Percentiles rank a stretch among this genome's conserved stretches.
phyloP scores from a whole-genome alignment of 2,113 vertebrate species.

The Todiramphus chloris region DNA sequence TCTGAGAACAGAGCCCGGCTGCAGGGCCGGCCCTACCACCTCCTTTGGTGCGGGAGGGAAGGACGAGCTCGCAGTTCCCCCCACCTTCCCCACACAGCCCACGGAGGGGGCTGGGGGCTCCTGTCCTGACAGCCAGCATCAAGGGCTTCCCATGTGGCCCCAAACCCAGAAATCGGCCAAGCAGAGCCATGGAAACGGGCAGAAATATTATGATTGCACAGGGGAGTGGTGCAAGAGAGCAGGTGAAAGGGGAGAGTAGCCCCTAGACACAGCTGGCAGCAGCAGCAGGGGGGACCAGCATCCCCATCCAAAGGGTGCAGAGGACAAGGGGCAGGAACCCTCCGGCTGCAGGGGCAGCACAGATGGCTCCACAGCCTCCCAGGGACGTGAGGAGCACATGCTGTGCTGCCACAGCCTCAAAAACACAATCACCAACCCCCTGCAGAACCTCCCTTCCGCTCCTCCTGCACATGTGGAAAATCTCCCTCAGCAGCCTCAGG shows the following conservation, averaged over 20 bases:
- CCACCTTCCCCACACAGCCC: not conserved
- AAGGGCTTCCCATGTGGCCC: accelerated
- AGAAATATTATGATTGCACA: not conserved
- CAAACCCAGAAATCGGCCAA: not conserved
- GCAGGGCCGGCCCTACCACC: not conserved
- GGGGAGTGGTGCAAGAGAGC: not conserved
- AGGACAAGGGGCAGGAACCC: not conserved
- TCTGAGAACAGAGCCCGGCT: not conserved
- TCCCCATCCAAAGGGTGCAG: not conserved
- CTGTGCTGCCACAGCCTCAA: not conserved
- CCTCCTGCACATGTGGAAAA: not conserved
- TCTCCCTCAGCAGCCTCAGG: not conserved
- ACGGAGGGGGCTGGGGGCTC: too few species aligned
- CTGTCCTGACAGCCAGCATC: not conserved
- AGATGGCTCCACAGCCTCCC: accelerated
- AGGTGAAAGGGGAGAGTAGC: not conserved
- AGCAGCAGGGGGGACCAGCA: not conserved
- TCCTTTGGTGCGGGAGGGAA: too few species aligned
- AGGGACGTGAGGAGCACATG: not conserved
- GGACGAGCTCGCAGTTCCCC: not conserved
- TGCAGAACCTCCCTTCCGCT: not conserved
- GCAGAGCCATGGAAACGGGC: not conserved
- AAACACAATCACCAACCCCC: accelerated
- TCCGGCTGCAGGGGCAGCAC: not conserved
- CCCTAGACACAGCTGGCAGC: not conserved